Evolutionary conservation across 2,888 invertebrate genomes (phyloP), one percentile per base, ranked within the genome.

Genomic region (Drosophila pseudotakahashii): DNA sequence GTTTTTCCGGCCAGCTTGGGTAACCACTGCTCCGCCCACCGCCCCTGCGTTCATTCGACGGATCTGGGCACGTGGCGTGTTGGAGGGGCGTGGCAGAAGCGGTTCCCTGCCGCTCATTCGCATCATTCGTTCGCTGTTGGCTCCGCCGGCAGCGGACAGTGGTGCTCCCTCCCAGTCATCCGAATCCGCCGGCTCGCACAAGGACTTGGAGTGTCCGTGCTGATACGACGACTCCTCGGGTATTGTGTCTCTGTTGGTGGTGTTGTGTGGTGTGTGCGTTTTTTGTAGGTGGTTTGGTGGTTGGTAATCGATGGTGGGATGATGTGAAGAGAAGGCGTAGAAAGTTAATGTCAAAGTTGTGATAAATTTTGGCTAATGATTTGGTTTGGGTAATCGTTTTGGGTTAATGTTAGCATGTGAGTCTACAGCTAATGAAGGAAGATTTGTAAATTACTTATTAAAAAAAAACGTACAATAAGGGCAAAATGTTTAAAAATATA

Each of bases 221-320:
- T 85, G 89, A 55, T 91, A 89, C 73, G 82, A 84, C 89, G 94
- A 94, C 89, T 96, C 96, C 92, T 96, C 96, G 60, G 95, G 95
- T 84, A 96, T 96, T 72, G 94, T 94, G 90, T 95, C 95, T 78
- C 95, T 92, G 85, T 82, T 68, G 64, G 64, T 48, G 61, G 62
- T 48, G 64, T 72, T 23, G 34, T 13, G 51, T 37, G 53, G 50
- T 36, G 58, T 44, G 13, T 67, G 32, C 48, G 51, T 58, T 74
- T 42, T 54, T 75, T 47, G 51, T 23, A 51, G 16, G 73, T 58
- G 52, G 51, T 34, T 44, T 45, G 57, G 57, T 63, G 62, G 58
- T 48, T 16, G 32, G 48, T 48, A 13, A 3, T 83, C 57, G 63
- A 62, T 67, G 69, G 60, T 81, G 66, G 55, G 42, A 37, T 73